Base-by-base conservation (phyloP, 1,140 invertebrate genomes). In the Paramacrobiotus metropolitanus region DNA sequence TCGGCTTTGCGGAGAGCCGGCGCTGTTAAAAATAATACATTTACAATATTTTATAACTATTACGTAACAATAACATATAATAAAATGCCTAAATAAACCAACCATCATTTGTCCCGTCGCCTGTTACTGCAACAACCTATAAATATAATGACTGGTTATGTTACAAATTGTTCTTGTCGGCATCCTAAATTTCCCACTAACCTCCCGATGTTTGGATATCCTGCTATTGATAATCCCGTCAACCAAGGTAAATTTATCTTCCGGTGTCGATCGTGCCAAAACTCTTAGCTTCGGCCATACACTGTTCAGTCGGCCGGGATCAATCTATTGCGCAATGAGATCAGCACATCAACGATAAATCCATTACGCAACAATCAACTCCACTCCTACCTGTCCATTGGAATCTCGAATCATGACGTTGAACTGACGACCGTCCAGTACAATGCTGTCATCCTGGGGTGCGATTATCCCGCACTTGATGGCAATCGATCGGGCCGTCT, bases 71-170 rank as follows among this genome's bases (percentile, higher is more conserved):
- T 45, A 0, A 21, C 20, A 29, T 55, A 9, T n/a, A 65, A 1
- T 20, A n/a, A 62, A n/a, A n/a, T n/a, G n/a, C n/a, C n/a, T n/a
- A n/a, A n/a, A n/a, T n/a, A n/a, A n/a, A n/a, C n/a, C n/a, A n/a
- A n/a, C n/a, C n/a, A 75, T 98, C 93, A 75, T 98, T 98, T 9
- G 93, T 98, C 31, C 94, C 94, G 74, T 99, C 94, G 21, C 94
- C 94, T 2, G 94, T 98, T n/a, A 99, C 94, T 48, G 94, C 94
- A 21, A 99, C 94, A 9, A 99, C 94, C 77, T n/a, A n/a, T n/a
- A n/a, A n/a, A n/a, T n/a, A n/a, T n/a, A n/a, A n/a, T n/a, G n/a
- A n/a, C n/a, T n/a, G n/a, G n/a, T n/a, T n/a, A n/a, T n/a, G n/a
- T n/a, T n/a, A n/a, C n/a, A n/a, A n/a, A n/a, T n/a, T n/a, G n/a